Conservation (phyloP, 1,140 invertebrate genomes). For the Drosophila ambigua region DNA sequence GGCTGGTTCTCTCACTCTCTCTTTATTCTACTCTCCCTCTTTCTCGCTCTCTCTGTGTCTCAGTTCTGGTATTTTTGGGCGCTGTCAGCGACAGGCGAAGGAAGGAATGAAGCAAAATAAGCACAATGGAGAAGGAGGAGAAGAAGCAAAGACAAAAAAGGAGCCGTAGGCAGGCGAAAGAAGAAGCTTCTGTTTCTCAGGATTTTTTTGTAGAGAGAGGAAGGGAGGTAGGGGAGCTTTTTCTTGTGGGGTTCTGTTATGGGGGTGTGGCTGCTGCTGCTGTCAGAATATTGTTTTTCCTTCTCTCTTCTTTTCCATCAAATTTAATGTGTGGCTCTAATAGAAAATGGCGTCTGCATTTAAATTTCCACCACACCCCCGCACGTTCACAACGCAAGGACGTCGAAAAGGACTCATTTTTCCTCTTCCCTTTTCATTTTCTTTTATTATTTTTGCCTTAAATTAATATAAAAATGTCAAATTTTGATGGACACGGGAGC, state of each 20-base stretch:
- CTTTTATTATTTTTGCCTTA: constrained; percentile 26
- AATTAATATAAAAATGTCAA: constrained; percentile 58
- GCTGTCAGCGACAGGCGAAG: constrained; percentile 42
- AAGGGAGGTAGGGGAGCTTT: not conserved
- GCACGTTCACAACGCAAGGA: constrained; percentile 39
- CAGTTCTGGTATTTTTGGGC: constrained; percentile 37
- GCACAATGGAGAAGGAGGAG: no score
- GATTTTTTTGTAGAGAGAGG: constrained; percentile 30
- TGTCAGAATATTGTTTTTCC: constrained; percentile 51
- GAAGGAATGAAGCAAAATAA: constrained; percentile 20
- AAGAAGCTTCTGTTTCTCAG: constrained; percentile 42
- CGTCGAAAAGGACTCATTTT: constrained; percentile 30
- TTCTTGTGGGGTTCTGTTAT: not conserved
- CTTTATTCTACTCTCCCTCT: constrained; percentile 9
- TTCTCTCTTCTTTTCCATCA: constrained; percentile 45
- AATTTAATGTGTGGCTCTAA: constrained; percentile 77
- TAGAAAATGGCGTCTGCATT: constrained; percentile 80
- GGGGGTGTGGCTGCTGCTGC: constrained; percentile 40
- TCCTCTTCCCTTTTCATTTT: constrained; percentile 1
- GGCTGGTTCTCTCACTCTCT: not conserved
- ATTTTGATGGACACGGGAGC: constrained; percentile 15
- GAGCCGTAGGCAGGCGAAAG: constrained; percentile 31
- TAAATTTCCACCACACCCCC: constrained; percentile 50
- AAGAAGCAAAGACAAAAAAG: constrained; percentile 31
- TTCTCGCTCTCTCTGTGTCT: constrained; percentile 14